Conservation (phyloP, 2,888 invertebrate genomes). For the Xiphydria camelus region DNA sequence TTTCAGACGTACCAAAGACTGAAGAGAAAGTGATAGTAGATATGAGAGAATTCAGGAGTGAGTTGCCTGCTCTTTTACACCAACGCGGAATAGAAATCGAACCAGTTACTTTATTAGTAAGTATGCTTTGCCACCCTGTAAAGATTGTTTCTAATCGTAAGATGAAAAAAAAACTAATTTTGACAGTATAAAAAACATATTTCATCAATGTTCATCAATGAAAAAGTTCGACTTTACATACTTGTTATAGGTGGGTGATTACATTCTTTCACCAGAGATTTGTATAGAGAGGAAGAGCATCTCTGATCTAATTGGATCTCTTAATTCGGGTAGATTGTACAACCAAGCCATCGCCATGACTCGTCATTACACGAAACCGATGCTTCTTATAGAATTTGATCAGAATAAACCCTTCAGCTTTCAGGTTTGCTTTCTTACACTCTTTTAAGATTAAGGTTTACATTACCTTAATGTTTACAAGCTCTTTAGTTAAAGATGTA, state of each 20-base stretch:
- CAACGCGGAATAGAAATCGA: constrained; percentile 90
- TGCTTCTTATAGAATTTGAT: constrained; percentile 95
- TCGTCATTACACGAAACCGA: constrained; percentile 82
- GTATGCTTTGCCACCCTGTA: too few species aligned
- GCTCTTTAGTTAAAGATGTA: constrained; percentile 2
- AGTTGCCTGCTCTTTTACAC: constrained; percentile 91
- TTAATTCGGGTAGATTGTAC: constrained; percentile 92
- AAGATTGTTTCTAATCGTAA: constrained; percentile 1
- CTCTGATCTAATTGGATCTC: constrained; percentile 92
- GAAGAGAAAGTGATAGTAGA: constrained; percentile 78
- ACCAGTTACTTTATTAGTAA: constrained; percentile 79
- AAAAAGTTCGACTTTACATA: not conserved
- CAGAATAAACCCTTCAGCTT: constrained; percentile 89
- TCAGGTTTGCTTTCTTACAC: constrained; percentile 70
- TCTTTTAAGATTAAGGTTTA: too few species aligned
- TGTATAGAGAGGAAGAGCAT: constrained; percentile 97
- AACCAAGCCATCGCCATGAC: constrained; percentile 95
- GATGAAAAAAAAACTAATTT: not conserved
- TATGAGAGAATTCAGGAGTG: constrained; percentile 96
- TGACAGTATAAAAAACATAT: constrained; percentile 1
- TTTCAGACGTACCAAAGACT: constrained; percentile 36
- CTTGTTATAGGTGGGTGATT: constrained; percentile 83
- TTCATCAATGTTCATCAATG: constrained; percentile 2
- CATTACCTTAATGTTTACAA: not conserved
- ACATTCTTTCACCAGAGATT: constrained; percentile 93